Percentiles rank a stretch among this genome's conserved stretches.
phyloP scores from a whole-genome alignment of 2,888 invertebrate genomes.

The Marasmarcha lunaedactyla region DNA sequence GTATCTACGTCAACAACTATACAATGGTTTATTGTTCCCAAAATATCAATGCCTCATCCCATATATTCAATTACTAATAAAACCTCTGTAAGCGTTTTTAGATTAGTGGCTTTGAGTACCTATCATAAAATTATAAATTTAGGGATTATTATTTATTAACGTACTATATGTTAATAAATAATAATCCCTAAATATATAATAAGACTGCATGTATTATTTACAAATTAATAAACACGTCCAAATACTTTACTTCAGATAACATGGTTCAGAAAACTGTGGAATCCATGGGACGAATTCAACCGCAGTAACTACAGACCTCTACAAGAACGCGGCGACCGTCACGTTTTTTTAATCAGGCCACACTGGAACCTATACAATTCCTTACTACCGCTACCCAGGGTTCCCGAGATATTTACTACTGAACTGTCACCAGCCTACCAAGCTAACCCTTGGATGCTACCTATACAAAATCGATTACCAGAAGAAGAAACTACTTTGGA shows the following conservation, averaged over 20 bases:
- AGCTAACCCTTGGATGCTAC: conserved; percentile 36
- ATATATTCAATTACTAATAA: too few relatives aligned
- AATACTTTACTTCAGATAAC: conserved; percentile 52
- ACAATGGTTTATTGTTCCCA: too few relatives aligned
- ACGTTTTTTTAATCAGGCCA: conserved; percentile 65
- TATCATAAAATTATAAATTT: too few relatives aligned
- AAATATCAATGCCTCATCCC: too few relatives aligned
- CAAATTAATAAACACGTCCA: background rate
- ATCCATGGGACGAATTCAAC: conserved; percentile 61
- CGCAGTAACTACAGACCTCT: conserved; percentile 63
- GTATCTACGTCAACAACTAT: too few relatives aligned
- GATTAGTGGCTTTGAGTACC: too few relatives aligned
- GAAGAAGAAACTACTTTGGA: conserved; percentile 10
- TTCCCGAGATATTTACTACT: conserved; percentile 43
- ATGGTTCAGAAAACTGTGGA: conserved; percentile 63
- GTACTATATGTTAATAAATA: too few relatives aligned
- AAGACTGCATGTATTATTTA: background rate
- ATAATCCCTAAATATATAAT: background rate
- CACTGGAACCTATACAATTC: conserved; percentile 63
- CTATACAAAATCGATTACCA: conserved; percentile 33
- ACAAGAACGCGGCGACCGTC: conserved; percentile 45
- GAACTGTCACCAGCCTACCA: conserved; percentile 38
- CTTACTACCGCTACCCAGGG: conserved; percentile 46
- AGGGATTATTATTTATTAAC: too few relatives aligned
- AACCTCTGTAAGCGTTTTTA: too few relatives aligned